Conservation (phyloP, 1,140 invertebrate genomes). For the Rhagoletis zephyria region DNA sequence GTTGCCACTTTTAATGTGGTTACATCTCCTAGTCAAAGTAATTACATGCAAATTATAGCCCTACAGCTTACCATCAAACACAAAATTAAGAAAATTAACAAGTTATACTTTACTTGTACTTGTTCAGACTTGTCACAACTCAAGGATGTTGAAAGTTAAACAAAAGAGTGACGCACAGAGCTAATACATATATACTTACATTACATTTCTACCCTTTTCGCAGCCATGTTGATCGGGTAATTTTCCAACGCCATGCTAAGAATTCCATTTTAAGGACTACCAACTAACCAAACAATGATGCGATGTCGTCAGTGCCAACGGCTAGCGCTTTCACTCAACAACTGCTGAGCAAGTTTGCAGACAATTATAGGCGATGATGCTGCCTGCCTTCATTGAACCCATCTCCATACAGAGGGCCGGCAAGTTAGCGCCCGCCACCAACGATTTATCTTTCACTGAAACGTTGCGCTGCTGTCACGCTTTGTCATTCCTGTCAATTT, state of each 20-base stretch:
- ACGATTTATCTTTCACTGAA: neutral
- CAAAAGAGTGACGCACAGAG: neutral
- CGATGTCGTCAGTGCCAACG: neutral
- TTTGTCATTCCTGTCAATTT: constrained; percentile 44
- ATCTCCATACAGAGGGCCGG: neutral
- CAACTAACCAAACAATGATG: neutral
- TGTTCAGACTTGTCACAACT: neutral
- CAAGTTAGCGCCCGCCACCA: neutral
- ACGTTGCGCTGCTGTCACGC: constrained; percentile 22
- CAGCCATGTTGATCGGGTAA: neutral
- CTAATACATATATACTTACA: neutral
- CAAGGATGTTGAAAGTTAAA: neutral
- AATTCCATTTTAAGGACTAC: constrained; percentile 9
- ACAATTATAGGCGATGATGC: no score
- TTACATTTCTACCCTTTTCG: neutral
- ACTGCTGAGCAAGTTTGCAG: neutral
- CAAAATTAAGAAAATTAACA: constrained; percentile 9
- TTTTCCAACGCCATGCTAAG: neutral
- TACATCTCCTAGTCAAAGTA: constrained; percentile 38
- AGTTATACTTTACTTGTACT: neutral
- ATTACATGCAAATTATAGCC: neutral
- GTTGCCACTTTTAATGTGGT: neutral
- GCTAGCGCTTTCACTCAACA: neutral
- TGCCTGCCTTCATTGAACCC: neutral
- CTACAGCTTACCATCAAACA: neutral